phyloP scores from a whole-genome alignment of 2,888 invertebrate genomes.

The Xanthostigma xanthostigma region DNA sequence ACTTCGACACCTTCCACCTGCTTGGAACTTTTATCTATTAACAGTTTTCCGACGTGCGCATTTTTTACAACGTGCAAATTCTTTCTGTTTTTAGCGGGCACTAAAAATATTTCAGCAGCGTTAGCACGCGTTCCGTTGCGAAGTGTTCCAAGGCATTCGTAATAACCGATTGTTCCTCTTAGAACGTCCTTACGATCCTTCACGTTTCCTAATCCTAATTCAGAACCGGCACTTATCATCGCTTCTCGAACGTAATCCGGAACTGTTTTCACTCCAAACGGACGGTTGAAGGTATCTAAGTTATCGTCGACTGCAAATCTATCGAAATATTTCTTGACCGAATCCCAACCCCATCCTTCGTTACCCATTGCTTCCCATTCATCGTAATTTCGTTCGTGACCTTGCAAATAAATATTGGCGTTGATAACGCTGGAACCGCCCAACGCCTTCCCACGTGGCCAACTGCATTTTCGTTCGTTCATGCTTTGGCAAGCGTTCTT shows the following conservation, averaged over 20 bases:
- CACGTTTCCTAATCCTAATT: constrained; percentile 26
- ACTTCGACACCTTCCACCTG: constrained; percentile 32
- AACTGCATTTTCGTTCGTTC: constrained; percentile 27
- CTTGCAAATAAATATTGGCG: constrained; percentile 47
- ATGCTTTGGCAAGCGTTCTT: constrained; percentile 24
- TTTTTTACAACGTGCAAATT: constrained; percentile 44
- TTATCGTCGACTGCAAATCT: constrained; percentile 9
- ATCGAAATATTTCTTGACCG: constrained; percentile 31
- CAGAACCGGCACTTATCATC: constrained; percentile 29
- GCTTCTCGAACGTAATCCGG: constrained; percentile 21
- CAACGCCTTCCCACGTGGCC: constrained; percentile 43
- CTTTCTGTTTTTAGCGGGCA: constrained; percentile 29
- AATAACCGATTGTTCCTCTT: constrained; percentile 17
- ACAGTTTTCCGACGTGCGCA: constrained; percentile 36
- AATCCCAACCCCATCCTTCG: constrained; percentile 40
- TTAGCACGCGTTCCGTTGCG: constrained; percentile 26
- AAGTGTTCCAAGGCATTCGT: constrained; percentile 19
- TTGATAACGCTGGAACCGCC: constrained; percentile 52
- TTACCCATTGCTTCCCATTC: constrained; percentile 45
- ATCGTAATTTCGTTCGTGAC: constrained; percentile 48
- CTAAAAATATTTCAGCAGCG: constrained; percentile 27
- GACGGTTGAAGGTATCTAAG: too few relatives aligned
- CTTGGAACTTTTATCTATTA: constrained; percentile 29
- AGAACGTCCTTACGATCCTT: constrained; percentile 16
- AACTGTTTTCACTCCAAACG: too few relatives aligned